A percentile compares a stretch with the other conserved stretches of the same genome.
phyloP scores from a whole-genome alignment of 2,113 vertebrate species.

The Alectura lathami region DNA sequence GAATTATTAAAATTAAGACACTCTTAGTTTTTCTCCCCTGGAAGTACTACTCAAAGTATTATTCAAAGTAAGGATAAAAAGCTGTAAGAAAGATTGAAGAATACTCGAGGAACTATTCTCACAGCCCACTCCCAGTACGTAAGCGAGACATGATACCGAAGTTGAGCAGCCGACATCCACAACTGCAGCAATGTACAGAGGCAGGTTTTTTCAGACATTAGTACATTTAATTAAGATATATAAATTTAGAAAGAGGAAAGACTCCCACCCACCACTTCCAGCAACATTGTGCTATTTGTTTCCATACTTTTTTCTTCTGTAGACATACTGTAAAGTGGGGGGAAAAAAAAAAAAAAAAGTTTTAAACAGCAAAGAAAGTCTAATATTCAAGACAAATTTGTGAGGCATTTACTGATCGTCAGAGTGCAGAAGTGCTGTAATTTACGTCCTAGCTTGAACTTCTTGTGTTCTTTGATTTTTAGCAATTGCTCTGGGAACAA shows the following conservation, averaged over 20 bases:
- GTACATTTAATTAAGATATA: neutral
- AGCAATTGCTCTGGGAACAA: neutral
- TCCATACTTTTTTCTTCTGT: neutral
- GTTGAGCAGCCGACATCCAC: neutral
- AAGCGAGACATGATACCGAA: neutral
- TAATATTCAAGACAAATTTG: neutral
- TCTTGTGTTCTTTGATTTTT: neutral
- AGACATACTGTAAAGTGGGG: neutral
- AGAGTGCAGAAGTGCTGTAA: neutral
- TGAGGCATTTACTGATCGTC: neutral
- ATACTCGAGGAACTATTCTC: neutral
- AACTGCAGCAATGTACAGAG: neutral
- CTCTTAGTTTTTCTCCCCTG: neutral
- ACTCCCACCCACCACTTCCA: neutral
- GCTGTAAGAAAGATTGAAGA: neutral
- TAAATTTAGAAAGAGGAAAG: neutral
- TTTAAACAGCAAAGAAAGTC: neutral
- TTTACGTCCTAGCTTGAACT: neutral
- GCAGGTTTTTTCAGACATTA: neutral
- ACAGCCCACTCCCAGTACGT: neutral
- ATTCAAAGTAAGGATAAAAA: neutral
- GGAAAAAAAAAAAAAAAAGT: neutral
- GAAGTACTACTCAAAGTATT: neutral
- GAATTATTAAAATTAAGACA: slow-evolving; percentile 8
- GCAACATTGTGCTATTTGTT: neutral